Base-by-base conservation (phyloP, 2,113 vertebrate species). In the Panurus biarmicus region DNA sequence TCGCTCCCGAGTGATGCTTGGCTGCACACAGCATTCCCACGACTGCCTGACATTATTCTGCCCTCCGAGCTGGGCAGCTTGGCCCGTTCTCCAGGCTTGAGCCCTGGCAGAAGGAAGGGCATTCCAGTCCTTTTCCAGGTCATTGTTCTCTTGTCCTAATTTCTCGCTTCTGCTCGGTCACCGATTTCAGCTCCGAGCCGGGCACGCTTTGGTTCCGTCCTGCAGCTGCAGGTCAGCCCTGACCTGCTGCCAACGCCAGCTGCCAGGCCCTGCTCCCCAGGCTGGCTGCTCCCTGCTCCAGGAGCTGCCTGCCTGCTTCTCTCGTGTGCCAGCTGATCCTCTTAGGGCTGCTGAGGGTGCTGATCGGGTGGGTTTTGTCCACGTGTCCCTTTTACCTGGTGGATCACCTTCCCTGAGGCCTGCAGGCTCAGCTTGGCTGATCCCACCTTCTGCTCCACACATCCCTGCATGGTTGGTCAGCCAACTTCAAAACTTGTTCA, bases 351-450 rank as follows among this genome's bases (percentile, higher is more conserved):
- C 71, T 1, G 4, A 40, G 58, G 74, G 5, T 1, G 13, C 40
- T 31, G 33, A 8, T 9, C 0, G 3, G n/a, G 28, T 64, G 57
- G n/a, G 18, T 20, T 90, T 82, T 71, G 24, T 57, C 26, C 1
- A 0, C 22, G 1, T 2, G 1, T 61, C 72, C 76, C 3, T 36
- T 77, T 40, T 7, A 1, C 33, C 14, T 1, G 0, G 23, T 6
- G 8, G 8, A 38, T 28, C 36, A 5, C 40, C 42, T 79, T 53
- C 28, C 31, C 5, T 20, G 26, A 20, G 22, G 33, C 44, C 26
- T n/a, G 2, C 2, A 2, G 56, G 56, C 75, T 92, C 72, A 40
- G 65, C 84, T 9, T 1, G 20, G 25, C 76, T 26, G 5, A 16
- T 51, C 31, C 62, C 69, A 12, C 17, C 18, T 24, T 48, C 48